A percentile compares a stretch with the other conserved stretches of the same genome.
These are phyloP conservation scores for Bradypus variegatus DNA, from an alignment of 2,797 vertebrate genomes.

Conservation along the genomic window DNA sequence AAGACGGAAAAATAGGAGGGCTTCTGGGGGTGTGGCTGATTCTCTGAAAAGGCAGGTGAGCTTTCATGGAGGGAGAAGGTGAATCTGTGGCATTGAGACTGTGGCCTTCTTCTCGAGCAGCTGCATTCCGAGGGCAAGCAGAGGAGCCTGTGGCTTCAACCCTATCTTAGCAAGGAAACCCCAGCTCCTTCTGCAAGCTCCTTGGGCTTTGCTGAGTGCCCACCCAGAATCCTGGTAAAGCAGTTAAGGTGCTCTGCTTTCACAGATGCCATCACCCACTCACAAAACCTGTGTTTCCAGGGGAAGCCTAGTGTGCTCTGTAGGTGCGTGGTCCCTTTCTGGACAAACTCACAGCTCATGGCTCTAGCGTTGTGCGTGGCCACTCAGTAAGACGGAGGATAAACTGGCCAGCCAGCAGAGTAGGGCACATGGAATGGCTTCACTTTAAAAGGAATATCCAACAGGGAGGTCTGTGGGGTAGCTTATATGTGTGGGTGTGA, in stretches of 20 bases:
- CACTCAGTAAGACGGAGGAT: not conserved
- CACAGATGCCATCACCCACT: not conserved
- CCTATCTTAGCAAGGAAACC: not conserved
- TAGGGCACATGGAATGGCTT: constrained; percentile 41
- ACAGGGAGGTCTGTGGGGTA: constrained; percentile 18
- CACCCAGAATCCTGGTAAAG: not conserved
- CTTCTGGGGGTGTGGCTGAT: not conserved
- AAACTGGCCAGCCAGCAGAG: not conserved
- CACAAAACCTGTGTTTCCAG: not conserved
- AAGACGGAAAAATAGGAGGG: constrained; percentile 49
- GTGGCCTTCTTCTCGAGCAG: not conserved
- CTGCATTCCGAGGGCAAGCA: not conserved
- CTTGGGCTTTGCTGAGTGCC: not conserved
- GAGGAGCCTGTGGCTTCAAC: not conserved
- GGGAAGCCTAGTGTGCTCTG: not conserved
- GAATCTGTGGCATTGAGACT: not conserved
- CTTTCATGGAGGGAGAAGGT: not conserved
- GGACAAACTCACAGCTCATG: not conserved
- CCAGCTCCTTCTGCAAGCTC: not conserved
- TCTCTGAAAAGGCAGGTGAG: constrained; percentile 47
- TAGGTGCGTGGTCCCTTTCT: not conserved
- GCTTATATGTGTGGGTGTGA: not conserved
- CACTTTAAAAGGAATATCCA: constrained; percentile 58
- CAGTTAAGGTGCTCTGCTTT: not conserved
- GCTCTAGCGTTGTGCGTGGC: not conserved